phyloP scores from a whole-genome alignment of 1,140 invertebrate genomes.

The Hyphantria cunea region DNA sequence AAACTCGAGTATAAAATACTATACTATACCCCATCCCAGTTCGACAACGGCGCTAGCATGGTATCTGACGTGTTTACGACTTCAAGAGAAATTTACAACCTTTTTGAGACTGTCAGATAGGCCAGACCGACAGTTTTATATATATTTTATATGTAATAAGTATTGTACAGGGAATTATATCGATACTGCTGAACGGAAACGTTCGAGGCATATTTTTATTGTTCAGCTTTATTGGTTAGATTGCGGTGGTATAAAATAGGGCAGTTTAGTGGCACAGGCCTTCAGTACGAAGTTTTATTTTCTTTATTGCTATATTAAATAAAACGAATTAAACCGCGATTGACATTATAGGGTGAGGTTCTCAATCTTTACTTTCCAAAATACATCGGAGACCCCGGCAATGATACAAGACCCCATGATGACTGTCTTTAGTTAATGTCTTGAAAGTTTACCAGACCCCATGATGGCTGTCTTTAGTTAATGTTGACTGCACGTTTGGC shows the following conservation, averaged over 20 bases:
- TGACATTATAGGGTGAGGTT: too few species aligned
- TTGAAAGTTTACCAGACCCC: too few species aligned
- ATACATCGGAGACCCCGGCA: too few species aligned
- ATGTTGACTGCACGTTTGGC: too few species aligned
- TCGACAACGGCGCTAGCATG: slow-evolving; percentile 12
- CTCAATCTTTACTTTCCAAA: too few species aligned
- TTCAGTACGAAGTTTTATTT: too few species aligned
- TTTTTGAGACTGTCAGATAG: slow-evolving; percentile 27
- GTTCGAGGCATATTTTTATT: slow-evolving; percentile 1
- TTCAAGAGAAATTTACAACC: slow-evolving; percentile 27
- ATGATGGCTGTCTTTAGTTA: too few species aligned
- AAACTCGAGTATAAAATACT: slow-evolving; percentile 19
- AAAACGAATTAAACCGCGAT: too few species aligned
- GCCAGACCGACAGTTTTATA: slow-evolving; percentile 14
- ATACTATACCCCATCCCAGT: slow-evolving; percentile 8
- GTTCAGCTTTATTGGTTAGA: not conserved
- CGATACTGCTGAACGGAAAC: not conserved
- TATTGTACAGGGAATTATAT: not conserved
- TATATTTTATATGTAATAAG: slow-evolving; percentile 4
- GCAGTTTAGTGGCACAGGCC: too few species aligned
- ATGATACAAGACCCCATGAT: too few species aligned
- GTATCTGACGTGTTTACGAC: slow-evolving; percentile 27
- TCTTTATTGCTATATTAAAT: too few species aligned
- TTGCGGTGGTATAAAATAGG: not conserved
- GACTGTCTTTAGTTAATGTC: too few species aligned